phyloP scores from a whole-genome alignment of 1,140 invertebrate species.

The Nautilus pompilius region DNA sequence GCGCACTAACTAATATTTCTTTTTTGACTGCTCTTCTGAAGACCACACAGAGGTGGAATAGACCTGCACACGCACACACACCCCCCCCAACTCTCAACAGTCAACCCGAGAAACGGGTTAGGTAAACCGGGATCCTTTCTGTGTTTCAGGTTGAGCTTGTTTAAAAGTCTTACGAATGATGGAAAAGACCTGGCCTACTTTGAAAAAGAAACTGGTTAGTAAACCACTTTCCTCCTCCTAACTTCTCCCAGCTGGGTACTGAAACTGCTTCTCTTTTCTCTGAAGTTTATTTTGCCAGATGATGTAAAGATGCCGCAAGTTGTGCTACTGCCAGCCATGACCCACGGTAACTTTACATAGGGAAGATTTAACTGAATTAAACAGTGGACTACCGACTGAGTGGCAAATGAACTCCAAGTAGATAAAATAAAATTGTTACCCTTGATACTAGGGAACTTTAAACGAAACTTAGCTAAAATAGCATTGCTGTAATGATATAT shows the following conservation, averaged over 20 bases:
- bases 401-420: background rate
- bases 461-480: too few relatives aligned
- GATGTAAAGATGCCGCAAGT: background rate
- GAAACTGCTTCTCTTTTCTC: background rate
- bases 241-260: background rate
- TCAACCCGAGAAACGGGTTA: background rate
- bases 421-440: too few relatives aligned
- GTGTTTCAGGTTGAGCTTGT: background rate
- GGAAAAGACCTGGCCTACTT: conserved; percentile 1
- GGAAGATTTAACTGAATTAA: background rate
- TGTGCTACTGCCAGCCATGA: background rate
- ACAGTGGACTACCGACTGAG: background rate
- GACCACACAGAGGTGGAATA: background rate
- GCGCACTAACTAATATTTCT: background rate
- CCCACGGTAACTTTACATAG: background rate
- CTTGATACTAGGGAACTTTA: too few relatives aligned
- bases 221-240: background rate
- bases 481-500: too few relatives aligned
- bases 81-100: background rate
- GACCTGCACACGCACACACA: background rate
- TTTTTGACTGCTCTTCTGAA: background rate
- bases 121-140: background rate
- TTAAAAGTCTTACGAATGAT: background rate
- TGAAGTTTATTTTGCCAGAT: background rate
- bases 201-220: conserved; percentile 2